Evolutionary conservation across 2,113 vertebrate genomes (phyloP).

Genomic region (Labrus mixtus): DNA sequence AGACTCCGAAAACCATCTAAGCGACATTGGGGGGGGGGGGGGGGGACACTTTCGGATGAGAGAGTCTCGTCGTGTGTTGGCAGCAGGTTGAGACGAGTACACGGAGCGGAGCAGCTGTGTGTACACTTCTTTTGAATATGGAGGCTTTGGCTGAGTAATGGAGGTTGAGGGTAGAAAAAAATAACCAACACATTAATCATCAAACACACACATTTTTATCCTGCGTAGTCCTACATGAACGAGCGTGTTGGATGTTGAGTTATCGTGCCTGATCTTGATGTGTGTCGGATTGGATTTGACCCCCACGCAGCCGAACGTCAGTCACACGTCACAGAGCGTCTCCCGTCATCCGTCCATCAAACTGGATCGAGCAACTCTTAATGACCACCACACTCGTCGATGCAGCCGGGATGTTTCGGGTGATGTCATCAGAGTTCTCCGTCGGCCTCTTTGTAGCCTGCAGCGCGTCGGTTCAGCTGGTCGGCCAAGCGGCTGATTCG

Average conservation of each 20-base stretch:
- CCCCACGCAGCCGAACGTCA: too few species aligned
- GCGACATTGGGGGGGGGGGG: too few species aligned
- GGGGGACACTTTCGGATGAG: neutral
- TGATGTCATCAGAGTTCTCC: too few species aligned
- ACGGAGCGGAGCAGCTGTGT: constrained; percentile 53
- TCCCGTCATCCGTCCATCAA: too few species aligned
- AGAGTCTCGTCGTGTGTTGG: constrained; percentile 17
- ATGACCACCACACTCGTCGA: too few species aligned
- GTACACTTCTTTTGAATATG: constrained; percentile 35
- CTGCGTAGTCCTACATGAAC: neutral
- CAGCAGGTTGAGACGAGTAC: constrained; percentile 63
- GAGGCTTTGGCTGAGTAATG: constrained; percentile 15
- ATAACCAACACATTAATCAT: constrained; percentile 42
- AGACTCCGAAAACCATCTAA: neutral
- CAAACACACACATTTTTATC: constrained; percentile 19
- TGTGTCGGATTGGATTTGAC: neutral
- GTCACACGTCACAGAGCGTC: too few species aligned
- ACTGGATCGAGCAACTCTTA: too few species aligned
- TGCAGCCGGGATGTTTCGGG: too few species aligned
- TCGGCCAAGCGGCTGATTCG: constrained; percentile 1
- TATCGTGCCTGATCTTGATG: neutral
- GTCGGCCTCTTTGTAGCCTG: too few species aligned
- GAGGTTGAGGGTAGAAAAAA: too few species aligned
- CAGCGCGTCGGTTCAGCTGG: too few species aligned
- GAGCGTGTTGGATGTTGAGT: neutral